These are phyloP conservation scores for Trypoxylus dichotomus DNA, from an alignment of 1,140 invertebrate genomes.

Conservation along the genomic window DNA sequence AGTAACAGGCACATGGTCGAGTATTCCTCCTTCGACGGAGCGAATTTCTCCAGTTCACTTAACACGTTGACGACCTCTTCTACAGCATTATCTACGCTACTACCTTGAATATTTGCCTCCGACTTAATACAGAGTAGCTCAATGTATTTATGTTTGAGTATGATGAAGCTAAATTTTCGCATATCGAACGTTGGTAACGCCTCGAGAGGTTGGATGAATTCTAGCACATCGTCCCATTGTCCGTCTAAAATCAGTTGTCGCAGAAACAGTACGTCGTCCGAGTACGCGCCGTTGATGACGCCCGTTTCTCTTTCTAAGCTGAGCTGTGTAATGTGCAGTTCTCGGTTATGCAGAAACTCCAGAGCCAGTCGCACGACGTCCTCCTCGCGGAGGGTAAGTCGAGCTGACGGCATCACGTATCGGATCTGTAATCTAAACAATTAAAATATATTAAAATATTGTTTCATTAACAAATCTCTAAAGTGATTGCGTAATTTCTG, in stretches of 20 bases:
- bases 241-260: slow-evolving; percentile 94
- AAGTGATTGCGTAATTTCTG: too few relatives aligned
- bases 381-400: slow-evolving; percentile 82
- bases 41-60: slow-evolving; percentile 83
- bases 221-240: slow-evolving; percentile 96
- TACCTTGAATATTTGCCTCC: slow-evolving; percentile 65
- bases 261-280: slow-evolving; percentile 92
- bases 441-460: slow-evolving; percentile 29
- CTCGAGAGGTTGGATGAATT: slow-evolving; percentile 95
- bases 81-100: slow-evolving; percentile 87
- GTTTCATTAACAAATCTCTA: not conserved
- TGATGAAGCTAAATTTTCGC: slow-evolving; percentile 81
- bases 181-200: slow-evolving; percentile 76
- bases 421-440: slow-evolving; percentile 62
- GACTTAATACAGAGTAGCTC: slow-evolving; percentile 93
- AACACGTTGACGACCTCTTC: slow-evolving; percentile 89
- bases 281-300: slow-evolving; percentile 88
- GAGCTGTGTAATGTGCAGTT: slow-evolving; percentile 88
- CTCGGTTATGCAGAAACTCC: slow-evolving; percentile 90
- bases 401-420: slow-evolving; percentile 78
- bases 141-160: slow-evolving; percentile 91
- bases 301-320: slow-evolving; percentile 93
- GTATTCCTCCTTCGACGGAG: slow-evolving; percentile 92
- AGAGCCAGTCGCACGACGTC: slow-evolving; percentile 88
- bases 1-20: slow-evolving; percentile 88